These are phyloP conservation scores for Zaprionus gabonicus DNA, from an alignment of 1,140 invertebrate species.

Conservation along the genomic window DNA sequence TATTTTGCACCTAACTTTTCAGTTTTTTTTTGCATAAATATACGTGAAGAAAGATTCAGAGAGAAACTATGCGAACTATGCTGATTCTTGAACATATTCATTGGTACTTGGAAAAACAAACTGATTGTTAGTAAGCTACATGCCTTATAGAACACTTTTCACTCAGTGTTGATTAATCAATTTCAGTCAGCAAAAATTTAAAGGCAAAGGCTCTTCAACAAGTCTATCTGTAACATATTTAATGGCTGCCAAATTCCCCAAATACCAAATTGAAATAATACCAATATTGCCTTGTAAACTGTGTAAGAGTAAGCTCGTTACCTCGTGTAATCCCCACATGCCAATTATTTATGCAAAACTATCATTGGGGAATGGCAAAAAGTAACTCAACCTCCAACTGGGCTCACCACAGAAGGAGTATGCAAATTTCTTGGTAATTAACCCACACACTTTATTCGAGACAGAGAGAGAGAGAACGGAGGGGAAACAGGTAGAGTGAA, in stretches of 20 bases:
- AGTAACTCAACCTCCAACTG: background rate
- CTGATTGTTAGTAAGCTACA: too few relatives aligned
- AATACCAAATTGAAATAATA: constrained; percentile 1
- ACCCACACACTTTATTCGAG: constrained; percentile 48
- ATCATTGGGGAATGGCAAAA: constrained; percentile 3
- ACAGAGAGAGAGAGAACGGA: background rate
- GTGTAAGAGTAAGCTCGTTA: constrained; percentile 3
- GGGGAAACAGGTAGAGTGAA: background rate
- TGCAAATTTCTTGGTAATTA: constrained; percentile 73
- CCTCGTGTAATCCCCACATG: constrained; percentile 5
- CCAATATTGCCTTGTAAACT: constrained; percentile 2
- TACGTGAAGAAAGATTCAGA: too few relatives aligned
- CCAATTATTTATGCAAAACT: constrained; percentile 30
- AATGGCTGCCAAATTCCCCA: background rate
- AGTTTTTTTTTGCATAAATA: too few relatives aligned
- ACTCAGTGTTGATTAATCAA: too few relatives aligned
- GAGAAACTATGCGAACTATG: too few relatives aligned
- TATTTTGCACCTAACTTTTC: background rate
- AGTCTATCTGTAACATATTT: background rate
- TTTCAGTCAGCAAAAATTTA: too few relatives aligned
- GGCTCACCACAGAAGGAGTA: constrained; percentile 27
- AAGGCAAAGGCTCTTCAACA: too few relatives aligned
- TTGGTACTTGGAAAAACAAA: too few relatives aligned
- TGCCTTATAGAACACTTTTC: too few relatives aligned
- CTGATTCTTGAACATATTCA: too few relatives aligned